phyloP scores from a whole-genome alignment of 2,113 vertebrate genomes.

The Patagioenas fasciata region DNA sequence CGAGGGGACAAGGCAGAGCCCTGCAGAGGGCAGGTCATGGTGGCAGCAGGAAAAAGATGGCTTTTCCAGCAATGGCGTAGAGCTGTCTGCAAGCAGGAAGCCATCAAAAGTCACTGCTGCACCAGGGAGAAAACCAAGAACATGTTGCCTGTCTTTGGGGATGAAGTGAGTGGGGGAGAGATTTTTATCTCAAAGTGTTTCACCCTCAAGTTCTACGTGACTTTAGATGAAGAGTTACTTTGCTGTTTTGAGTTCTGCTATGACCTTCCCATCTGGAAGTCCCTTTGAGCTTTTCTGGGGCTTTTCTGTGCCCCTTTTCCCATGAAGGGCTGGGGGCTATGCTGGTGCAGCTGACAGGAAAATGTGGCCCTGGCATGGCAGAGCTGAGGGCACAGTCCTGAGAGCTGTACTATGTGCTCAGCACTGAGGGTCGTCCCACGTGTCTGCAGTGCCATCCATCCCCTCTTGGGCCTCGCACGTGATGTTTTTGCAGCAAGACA shows the following conservation, averaged over 20 bases:
- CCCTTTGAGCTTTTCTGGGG: neutral
- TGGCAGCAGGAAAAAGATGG: neutral
- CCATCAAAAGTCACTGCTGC: neutral
- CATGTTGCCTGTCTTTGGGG: neutral
- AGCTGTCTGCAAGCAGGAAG: neutral
- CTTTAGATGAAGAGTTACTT: neutral
- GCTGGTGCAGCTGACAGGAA: neutral
- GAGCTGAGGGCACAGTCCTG: neutral
- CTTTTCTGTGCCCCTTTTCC: neutral
- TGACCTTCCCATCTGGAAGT: neutral
- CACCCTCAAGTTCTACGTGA: neutral
- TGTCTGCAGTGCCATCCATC: neutral
- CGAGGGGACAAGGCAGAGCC: neutral
- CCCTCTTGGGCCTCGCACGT: neutral
- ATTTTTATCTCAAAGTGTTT: neutral
- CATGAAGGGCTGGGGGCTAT: neutral
- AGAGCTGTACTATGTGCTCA: neutral
- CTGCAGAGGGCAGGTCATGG: neutral
- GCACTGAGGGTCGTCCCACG: neutral
- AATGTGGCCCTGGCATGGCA: neutral
- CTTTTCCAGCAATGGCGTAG: neutral
- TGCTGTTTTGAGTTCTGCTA: neutral
- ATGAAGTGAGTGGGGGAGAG: neutral
- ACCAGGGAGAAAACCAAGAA: neutral
- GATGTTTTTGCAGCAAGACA: neutral